Base-by-base conservation (phyloP, 2,888 invertebrate genomes). In the Ctenicera cuprea region DNA sequence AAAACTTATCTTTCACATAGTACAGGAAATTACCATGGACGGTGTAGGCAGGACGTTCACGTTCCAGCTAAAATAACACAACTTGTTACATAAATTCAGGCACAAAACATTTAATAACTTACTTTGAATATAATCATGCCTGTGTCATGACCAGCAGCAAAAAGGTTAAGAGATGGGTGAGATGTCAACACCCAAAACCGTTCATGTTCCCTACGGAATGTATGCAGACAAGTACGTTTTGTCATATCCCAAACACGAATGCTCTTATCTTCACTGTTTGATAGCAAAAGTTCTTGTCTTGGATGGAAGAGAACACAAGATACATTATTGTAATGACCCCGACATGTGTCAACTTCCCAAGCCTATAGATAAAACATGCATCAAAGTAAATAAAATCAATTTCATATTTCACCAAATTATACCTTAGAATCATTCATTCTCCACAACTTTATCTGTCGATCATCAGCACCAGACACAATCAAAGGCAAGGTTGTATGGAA, bases 241-340 rank as follows among this genome's bases (percentile, higher is more conserved):
- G 95, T 94, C 95, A 99, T 96, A 87, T 99, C 99, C 99, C 99
- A 99, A 0, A 99, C 97, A 0, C 99, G 91, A 81, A 99, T 97
- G 84, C 96, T 97, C 87, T 96, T 97, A 88, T 99, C 99, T 87
- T 99, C 99, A 16, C 98, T 95, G 88, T 99, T 99, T 37, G 97
- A 97, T 52, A 99, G 89, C 75, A 99, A 96, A 33, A 99, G 89
- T 84, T 99, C 99, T 86, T 98, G 97, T 16, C 97, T 91, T 0
- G 99, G 98, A 88, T 99, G 99, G 89, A 99, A 99, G 52, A 98
- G 88, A 0, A 96, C 97, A 84, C 98, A 98, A 0, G 98, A 99
- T 1, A 99, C 99, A 87, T 99, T 99, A 90, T 99, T 98, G 90
- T 99, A 99, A 86, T 99, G 99, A 0, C 99, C 99, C n/a, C 99